These are phyloP conservation scores for Periophthalmus modestus DNA, from an alignment of 2,113 vertebrate genomes.

Conservation along the genomic window DNA sequence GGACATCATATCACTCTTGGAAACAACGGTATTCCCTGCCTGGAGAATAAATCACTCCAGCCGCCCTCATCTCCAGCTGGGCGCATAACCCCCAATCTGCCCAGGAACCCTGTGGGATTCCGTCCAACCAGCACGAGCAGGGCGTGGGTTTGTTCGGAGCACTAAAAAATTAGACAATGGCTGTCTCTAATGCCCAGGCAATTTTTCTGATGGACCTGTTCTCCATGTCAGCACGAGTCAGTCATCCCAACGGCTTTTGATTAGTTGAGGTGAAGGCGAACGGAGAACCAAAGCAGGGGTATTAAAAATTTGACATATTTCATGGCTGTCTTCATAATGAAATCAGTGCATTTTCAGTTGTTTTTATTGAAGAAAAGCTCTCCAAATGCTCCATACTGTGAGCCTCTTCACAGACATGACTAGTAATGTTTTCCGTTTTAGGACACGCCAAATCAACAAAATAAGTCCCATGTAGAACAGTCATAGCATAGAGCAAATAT, in stretches of 20 bases:
- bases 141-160: constrained; percentile 41
- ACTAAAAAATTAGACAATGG: too few relatives aligned
- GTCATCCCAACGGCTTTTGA: constrained; percentile 22
- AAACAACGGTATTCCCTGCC: not conserved
- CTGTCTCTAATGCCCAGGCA: constrained; percentile 43
- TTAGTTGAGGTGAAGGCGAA: constrained; percentile 31
- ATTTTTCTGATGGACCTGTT: constrained; percentile 47
- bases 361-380: too few relatives aligned
- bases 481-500: too few relatives aligned
- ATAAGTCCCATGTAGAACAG: too few relatives aligned
- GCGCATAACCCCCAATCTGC: constrained; percentile 6
- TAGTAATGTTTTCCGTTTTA: too few relatives aligned
- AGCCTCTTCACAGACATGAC: too few relatives aligned
- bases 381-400: too few relatives aligned
- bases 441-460: too few relatives aligned
- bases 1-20: not conserved
- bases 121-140: constrained; percentile 51
- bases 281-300: constrained; percentile 30
- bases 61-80: constrained; percentile 18
- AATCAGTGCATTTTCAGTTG: too few relatives aligned
- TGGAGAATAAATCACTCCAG: not conserved
- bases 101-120: constrained; percentile 29
- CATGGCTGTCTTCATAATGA: too few relatives aligned
- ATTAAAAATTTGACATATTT: too few relatives aligned
- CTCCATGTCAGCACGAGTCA: constrained; percentile 46